Evolutionary conservation across 1,140 invertebrate genomes (phyloP).

Genomic region (Panulirus ornatus): DNA sequence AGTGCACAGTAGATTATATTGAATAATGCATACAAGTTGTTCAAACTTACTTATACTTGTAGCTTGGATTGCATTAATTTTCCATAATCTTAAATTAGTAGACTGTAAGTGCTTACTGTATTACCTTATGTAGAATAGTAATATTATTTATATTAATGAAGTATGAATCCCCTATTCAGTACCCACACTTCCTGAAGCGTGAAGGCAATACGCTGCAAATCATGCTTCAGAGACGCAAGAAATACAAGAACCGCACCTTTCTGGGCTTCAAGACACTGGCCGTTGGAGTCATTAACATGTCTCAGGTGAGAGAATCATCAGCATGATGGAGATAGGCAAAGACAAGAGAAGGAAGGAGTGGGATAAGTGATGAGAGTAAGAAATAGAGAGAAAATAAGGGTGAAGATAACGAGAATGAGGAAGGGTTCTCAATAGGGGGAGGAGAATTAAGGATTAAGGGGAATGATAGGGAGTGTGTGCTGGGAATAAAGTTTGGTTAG

Average conservation of each 20-base stretch:
- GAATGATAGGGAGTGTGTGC: no score
- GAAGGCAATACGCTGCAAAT: constrained; percentile 96
- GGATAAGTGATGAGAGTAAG: not conserved
- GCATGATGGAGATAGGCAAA: not conserved
- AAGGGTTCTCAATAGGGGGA: not conserved
- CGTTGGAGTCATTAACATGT: constrained; percentile 97
- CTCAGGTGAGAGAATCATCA: constrained; percentile 81
- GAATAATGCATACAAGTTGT: no score
- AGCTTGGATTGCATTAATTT: no score
- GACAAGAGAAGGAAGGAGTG: not conserved
- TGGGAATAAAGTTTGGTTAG: not conserved
- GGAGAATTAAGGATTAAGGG: not conserved
- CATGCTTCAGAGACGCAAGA: constrained; percentile 95
- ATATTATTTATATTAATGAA: no score
- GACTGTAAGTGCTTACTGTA: no score
- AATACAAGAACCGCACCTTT: constrained; percentile 99
- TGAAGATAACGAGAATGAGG: not conserved
- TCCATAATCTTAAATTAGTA: no score
- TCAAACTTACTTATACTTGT: no score
- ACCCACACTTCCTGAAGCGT: constrained; percentile 98
- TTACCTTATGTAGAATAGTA: no score
- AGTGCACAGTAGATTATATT: no score
- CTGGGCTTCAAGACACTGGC: constrained; percentile 98
- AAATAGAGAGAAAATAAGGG: not conserved
- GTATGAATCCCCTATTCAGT: constrained; percentile 82